A percentile compares a stretch with the other conserved stretches of the same genome.
Conservation (phyloP, 2,797 vertebrate species). For the Lagodon rhomboides region DNA sequence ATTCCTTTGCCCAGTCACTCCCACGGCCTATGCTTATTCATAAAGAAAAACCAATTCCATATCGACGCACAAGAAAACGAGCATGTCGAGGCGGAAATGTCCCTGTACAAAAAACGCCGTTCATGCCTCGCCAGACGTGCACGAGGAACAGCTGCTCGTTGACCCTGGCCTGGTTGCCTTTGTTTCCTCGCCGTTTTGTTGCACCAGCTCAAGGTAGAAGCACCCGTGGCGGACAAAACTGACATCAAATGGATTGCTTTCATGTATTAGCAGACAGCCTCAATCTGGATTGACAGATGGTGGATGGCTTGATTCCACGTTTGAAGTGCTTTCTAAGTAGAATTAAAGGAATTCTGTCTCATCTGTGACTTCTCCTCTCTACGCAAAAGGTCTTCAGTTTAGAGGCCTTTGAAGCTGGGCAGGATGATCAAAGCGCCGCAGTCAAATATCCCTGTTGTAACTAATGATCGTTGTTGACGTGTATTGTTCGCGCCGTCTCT, state of each 20-base stretch:
- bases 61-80: neutral
- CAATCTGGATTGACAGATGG: conserved; percentile 59
- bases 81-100: neutral
- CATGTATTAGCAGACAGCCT: conserved; percentile 44
- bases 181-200: conserved; percentile 24
- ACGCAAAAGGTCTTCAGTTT: conserved; percentile 44
- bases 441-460: conserved; percentile 34
- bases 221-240: conserved; percentile 35
- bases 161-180: conserved; percentile 30
- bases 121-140: conserved; percentile 12
- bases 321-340: conserved; percentile 65
- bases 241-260: conserved; percentile 58
- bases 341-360: conserved; percentile 68
- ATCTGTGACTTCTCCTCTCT: conserved; percentile 45
- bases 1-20: conserved; percentile 19
- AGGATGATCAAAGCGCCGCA: conserved; percentile 49
- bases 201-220: conserved; percentile 39
- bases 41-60: conserved; percentile 18
- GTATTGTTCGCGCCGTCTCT: neutral
- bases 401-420: conserved; percentile 61
- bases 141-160: conserved; percentile 24
- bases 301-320: conserved; percentile 54
- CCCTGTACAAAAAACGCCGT: conserved; percentile 8
- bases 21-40: conserved; percentile 10
- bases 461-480: conserved; percentile 29